Evolutionary conservation across 2,797 vertebrate genomes (phyloP).

Genomic region (Yasuhikotakia modesta): DNA sequence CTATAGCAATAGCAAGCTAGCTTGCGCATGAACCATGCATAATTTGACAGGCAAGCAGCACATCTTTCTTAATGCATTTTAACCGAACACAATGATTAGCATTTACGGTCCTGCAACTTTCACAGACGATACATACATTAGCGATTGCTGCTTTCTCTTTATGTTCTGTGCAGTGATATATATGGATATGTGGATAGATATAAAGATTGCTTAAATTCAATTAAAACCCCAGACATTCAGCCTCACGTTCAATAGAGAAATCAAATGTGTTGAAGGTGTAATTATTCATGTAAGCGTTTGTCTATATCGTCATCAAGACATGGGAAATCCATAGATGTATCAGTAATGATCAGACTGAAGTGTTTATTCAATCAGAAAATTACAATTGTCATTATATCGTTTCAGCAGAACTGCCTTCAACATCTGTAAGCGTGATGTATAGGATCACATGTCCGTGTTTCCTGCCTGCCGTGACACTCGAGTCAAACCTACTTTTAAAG

Average conservation of each 20-base stretch:
- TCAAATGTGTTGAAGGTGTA: conserved; percentile 55
- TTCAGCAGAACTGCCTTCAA: conserved; percentile 22
- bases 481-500: conserved; percentile 9
- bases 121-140: no score
- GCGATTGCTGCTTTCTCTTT: no score
- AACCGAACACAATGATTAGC: no score
- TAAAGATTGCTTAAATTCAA: conserved; percentile 36
- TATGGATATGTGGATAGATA: neutral
- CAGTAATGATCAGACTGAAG: conserved; percentile 46
- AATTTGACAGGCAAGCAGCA: no score
- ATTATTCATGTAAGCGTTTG: conserved; percentile 62
- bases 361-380: conserved; percentile 27
- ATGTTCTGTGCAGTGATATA: no score
- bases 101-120: no score
- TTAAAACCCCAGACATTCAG: conserved; percentile 14
- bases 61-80: no score
- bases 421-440: neutral
- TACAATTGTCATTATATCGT: conserved; percentile 21
- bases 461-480: conserved; percentile 10
- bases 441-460: conserved; percentile 16
- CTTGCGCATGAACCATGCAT: no score
- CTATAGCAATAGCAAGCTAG: no score
- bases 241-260: conserved; percentile 53
- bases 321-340: conserved; percentile 46
- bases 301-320: conserved; percentile 45